Percentiles rank a stretch among this genome's conserved stretches.
Evolutionary conservation across 2,113 vertebrate species (phyloP).

Genomic region (Ia io): DNA sequence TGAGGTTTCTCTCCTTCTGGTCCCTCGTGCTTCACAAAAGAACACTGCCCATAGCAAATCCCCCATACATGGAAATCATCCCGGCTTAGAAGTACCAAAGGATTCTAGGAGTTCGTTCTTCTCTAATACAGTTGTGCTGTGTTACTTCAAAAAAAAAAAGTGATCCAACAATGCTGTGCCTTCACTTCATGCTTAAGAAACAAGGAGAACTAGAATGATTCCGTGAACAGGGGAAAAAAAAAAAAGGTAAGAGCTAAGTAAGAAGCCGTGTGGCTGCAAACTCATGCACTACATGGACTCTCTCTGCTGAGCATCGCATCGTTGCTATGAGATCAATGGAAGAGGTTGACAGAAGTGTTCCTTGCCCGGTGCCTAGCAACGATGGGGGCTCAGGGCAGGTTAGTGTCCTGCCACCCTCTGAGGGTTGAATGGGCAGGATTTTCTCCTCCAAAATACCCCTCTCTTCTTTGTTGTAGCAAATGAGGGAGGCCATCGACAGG

Average conservation of each 20-base stretch:
- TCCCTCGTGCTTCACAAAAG: neutral
- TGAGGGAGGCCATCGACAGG: neutral
- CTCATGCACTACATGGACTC: neutral
- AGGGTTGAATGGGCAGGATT: constrained; percentile 10
- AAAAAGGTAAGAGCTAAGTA: neutral
- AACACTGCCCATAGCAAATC: neutral
- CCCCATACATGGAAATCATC: neutral
- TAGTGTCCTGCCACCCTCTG: neutral
- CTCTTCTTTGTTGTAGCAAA: constrained; percentile 47
- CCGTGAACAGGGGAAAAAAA: neutral
- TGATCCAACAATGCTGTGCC: neutral
- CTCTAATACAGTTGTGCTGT: neutral
- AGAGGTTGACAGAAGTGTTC: neutral
- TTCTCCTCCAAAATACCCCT: constrained; percentile 37
- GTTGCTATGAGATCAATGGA: neutral
- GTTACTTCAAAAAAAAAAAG: neutral
- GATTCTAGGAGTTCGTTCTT: neutral
- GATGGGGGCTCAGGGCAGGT: neutral
- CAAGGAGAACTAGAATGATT: neutral
- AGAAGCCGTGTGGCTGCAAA: constrained; percentile 8
- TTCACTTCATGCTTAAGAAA: constrained; percentile 12
- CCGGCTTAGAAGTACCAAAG: neutral
- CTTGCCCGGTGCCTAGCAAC: neutral
- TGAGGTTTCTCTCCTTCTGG: neutral
- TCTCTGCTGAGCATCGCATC: neutral